A percentile compares a stretch with the other conserved stretches of the same genome.
Evolutionary conservation across 2,797 vertebrate genomes (phyloP).

Genomic region (Macrochelys suwanniensis): DNA sequence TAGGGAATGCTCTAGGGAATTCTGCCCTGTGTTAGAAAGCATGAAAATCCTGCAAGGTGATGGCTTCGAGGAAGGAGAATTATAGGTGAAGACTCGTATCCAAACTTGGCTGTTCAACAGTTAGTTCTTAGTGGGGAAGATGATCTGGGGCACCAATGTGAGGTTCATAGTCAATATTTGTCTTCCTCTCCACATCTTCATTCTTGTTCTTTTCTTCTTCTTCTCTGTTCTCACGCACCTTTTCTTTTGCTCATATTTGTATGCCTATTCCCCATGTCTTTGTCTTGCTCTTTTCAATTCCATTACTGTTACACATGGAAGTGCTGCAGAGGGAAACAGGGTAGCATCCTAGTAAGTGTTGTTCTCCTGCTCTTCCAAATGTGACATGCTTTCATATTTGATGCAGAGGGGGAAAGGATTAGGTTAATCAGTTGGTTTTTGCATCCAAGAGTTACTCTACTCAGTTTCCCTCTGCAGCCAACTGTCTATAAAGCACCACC

Average conservation of each 20-base stretch:
- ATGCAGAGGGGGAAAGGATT: accelerated
- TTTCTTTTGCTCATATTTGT: neutral
- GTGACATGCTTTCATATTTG: neutral
- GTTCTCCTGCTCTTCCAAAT: neutral
- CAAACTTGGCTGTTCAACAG: neutral
- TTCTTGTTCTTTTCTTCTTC: neutral
- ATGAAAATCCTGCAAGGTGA: neutral
- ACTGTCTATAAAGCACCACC: neutral
- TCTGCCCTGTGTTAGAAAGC: neutral
- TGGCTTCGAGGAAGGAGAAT: neutral
- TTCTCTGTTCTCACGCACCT: neutral
- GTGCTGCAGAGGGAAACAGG: neutral
- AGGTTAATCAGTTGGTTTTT: neutral
- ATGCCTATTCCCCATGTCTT: neutral
- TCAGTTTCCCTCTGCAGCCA: neutral
- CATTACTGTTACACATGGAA: neutral
- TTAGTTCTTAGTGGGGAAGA: neutral
- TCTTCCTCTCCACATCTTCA: neutral
- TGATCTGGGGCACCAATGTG: too few species aligned
- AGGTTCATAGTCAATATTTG: neutral
- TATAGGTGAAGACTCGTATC: neutral
- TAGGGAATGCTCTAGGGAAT: neutral
- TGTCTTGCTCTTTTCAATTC: too few species aligned
- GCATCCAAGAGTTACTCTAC: accelerated
- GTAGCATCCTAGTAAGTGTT: neutral